Percentiles rank a stretch among this genome's conserved stretches.
phyloP scores from a whole-genome alignment of 2,888 invertebrate species.

The Conchocele bisecta region DNA sequence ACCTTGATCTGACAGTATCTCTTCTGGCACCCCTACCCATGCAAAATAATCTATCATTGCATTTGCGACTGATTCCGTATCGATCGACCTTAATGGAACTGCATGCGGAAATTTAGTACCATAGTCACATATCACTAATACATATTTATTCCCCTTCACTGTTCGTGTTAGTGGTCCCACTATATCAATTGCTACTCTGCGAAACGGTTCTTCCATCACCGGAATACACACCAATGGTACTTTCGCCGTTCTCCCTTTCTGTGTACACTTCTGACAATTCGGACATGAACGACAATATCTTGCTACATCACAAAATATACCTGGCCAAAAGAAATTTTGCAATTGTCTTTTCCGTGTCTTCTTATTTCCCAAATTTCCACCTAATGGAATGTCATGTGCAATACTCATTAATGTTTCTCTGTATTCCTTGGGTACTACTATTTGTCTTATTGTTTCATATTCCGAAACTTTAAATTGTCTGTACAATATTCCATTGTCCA shows the following conservation, averaged over 20 bases:
- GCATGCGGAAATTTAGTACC: background rate
- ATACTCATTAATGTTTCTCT: background rate
- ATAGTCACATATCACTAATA: conserved; percentile 1
- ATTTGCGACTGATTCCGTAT: background rate
- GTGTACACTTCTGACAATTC: background rate
- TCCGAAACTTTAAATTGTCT: background rate
- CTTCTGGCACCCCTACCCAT: background rate
- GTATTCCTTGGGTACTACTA: background rate
- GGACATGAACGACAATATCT: background rate
- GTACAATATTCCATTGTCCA: background rate
- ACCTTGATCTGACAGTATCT: background rate
- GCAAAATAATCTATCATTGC: background rate
- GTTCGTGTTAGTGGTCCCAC: background rate
- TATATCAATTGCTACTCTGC: background rate
- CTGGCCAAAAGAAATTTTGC: background rate
- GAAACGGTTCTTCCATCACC: background rate
- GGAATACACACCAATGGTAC: background rate
- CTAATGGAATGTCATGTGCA: conserved; percentile 1
- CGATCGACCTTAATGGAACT: background rate
- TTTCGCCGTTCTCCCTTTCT: background rate
- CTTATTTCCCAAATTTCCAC: background rate
- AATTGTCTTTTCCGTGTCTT: background rate
- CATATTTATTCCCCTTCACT: background rate
- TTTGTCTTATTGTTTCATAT: background rate
- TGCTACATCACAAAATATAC: background rate